These are phyloP conservation scores for Rotaria macrura DNA, from an alignment of 2,888 invertebrate species.

Conservation along the genomic window DNA sequence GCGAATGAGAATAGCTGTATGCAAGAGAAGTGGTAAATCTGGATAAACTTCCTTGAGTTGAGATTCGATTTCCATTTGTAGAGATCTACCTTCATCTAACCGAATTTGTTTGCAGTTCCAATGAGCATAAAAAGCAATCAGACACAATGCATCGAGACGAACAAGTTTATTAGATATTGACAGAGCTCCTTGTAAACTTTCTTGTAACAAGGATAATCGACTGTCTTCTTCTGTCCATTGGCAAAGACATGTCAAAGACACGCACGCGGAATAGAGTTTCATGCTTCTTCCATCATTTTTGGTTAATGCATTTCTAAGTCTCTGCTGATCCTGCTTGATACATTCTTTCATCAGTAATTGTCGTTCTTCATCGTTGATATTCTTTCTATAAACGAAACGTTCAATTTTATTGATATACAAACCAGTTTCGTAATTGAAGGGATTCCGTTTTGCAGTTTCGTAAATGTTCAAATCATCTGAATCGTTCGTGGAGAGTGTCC, in stretches of 20 bases:
- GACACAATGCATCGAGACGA: background rate
- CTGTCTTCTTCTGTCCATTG: background rate
- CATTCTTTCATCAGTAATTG: background rate
- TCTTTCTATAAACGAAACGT: fast-evolving
- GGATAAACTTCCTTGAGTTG: background rate
- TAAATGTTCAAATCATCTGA: background rate
- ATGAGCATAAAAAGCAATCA: background rate
- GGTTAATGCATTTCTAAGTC: background rate
- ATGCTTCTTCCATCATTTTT: background rate
- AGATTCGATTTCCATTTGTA: background rate
- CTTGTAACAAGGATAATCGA: background rate
- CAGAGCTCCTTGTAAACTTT: background rate
- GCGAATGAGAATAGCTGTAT: background rate
- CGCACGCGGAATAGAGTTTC: background rate
- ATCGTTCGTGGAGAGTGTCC: background rate
- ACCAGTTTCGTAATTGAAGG: background rate
- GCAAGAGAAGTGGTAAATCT: background rate
- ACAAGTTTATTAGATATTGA: background rate
- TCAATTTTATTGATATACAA: background rate
- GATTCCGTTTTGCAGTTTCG: background rate
- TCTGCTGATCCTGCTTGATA: background rate
- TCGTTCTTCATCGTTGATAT: background rate
- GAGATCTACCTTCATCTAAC: background rate
- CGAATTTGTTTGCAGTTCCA: background rate
- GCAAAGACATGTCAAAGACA: background rate